Evolutionary conservation across 2,113 vertebrate genomes (phyloP), one percentile per base, ranked within the genome.

Genomic region (Halcyon malimbica): DNA sequence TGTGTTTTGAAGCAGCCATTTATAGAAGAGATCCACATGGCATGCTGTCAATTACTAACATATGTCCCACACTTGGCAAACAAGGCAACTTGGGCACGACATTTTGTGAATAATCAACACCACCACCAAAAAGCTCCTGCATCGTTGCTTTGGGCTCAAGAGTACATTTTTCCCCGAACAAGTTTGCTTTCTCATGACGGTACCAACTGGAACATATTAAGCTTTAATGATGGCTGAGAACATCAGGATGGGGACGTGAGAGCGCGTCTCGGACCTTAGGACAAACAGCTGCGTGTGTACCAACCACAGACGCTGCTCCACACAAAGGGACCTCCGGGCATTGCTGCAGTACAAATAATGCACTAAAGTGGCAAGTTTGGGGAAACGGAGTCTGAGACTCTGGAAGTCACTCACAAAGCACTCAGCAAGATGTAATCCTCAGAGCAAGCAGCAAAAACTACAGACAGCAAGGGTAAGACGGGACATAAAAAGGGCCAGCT

Each of bases 41-140:
- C 54, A 13, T 42, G 11, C 57, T 87, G 93, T 75, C 86, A 62
- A 98, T 98, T 97, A 67, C 91, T 96, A 98, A 97, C 97, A 98
- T 65, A 95, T 98, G 97, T 87, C 81, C 90, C 41, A 67, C 41
- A 13, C 63, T 96, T 90, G 90, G 83, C 93, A 91, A 95, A 94
- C 41, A 71, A 94, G 71, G 53, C 28, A 62, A 69, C 46, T 85
- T 0, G 1, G 51, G 94, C 96, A 92, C 84, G 93, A 95, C 93
- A 93, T 94, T 96, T 97, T 85, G 63, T 50, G 87, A 94, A 96
- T 96, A 97, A 96, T 95, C 71, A 95, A 81, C 83, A 92, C 88
- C 90, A 96, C 85, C 90, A 90, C 76, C 83, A 91, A 93, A 77
- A 91, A 95, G 90, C 59, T 81, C 68, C 63, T 86, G 87, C 14